Base-by-base conservation (phyloP, 2,113 vertebrate species). In the Chaetops frenatus region DNA sequence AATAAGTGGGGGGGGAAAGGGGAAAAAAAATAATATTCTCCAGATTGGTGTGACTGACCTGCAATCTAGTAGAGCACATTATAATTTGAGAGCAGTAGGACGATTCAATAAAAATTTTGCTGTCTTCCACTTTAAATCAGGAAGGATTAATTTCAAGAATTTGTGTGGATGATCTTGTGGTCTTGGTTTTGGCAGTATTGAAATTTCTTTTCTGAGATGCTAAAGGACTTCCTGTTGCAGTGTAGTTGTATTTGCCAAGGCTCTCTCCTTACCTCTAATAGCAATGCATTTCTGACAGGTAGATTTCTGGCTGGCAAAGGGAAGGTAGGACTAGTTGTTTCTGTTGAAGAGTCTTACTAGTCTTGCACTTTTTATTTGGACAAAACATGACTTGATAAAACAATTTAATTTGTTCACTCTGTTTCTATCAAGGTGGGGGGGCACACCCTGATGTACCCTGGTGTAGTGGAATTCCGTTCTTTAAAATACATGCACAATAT, bases 121-220 rank as follows among this genome's bases (percentile, higher is more conserved):
- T 94, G 38, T 96, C 86, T 97, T 86, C 95, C 90, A 86, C 95
- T 97, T 98, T 93, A 95, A 96, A 96, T 97, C 92, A 94, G 87
- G 85, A 96, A 96, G 92, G 81, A 96, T 91, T 95, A 60, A 94
- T 96, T 97, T 96, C 88, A 93, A 93, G 84, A 94, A 88, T 86
- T 95, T 96, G 90, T 86, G 61, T 90, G 84, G 50, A n/a, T 69
- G 45, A 47, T 91, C 62, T 83, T 82, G 40, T 57, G 36, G 51
- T 56, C 60, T 88, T 90, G 60, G 53, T 90, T 97, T 89, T 88
- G 76, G 95, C 89, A 94, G 70, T 83, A 65, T 56, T 77, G 84
- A 15, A 67, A 88, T 97, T 95, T 84, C 50, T 89, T 53, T 81
- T 84, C 20, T 7, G 78, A 91, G 70, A 66, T 13, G 18, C 44